These are phyloP conservation scores for Ophioderma brevispina DNA, from an alignment of 35 echinoderm and acorn worm genomes.

Conservation along the genomic window DNA sequence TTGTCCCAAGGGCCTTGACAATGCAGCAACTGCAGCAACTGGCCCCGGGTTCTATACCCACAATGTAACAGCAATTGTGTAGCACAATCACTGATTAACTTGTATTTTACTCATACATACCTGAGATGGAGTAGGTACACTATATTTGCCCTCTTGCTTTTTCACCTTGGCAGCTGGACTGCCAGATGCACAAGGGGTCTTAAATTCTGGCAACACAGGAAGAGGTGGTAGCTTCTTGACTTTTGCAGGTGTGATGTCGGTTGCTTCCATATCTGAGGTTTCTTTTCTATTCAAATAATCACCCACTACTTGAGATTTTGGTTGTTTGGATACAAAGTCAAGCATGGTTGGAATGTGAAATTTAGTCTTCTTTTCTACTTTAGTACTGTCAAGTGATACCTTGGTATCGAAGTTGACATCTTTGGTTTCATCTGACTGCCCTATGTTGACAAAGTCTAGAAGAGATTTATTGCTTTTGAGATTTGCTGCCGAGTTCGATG, in stretches of 20 bases:
- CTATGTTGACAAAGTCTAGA: constrained; percentile 60
- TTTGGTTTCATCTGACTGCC: neutral
- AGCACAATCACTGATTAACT: too few relatives aligned
- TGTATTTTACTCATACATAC: too few relatives aligned
- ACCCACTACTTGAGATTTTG: neutral
- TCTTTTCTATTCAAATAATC: neutral
- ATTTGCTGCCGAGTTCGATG: neutral
- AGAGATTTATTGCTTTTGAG: constrained; percentile 41
- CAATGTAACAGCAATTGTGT: too few relatives aligned
- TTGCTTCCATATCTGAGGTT: neutral
- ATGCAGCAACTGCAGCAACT: too few relatives aligned
- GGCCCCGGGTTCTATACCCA: too few relatives aligned
- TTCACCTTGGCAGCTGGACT: neutral
- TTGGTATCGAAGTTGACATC: neutral
- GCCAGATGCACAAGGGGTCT: neutral
- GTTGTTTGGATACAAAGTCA: constrained; percentile 62
- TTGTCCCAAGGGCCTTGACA: too few relatives aligned
- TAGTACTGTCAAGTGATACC: neutral
- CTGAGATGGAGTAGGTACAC: constrained; percentile 74
- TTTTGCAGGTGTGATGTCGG: neutral
- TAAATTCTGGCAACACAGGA: constrained; percentile 38
- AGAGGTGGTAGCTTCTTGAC: constrained; percentile 55
- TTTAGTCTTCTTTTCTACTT: neutral
- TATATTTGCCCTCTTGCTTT: constrained; percentile 12
- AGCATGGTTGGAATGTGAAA: constrained; percentile 18